These are phyloP conservation scores for Ptilonorhynchus violaceus DNA, from an alignment of 2,113 vertebrate genomes.

Conservation along the genomic window DNA sequence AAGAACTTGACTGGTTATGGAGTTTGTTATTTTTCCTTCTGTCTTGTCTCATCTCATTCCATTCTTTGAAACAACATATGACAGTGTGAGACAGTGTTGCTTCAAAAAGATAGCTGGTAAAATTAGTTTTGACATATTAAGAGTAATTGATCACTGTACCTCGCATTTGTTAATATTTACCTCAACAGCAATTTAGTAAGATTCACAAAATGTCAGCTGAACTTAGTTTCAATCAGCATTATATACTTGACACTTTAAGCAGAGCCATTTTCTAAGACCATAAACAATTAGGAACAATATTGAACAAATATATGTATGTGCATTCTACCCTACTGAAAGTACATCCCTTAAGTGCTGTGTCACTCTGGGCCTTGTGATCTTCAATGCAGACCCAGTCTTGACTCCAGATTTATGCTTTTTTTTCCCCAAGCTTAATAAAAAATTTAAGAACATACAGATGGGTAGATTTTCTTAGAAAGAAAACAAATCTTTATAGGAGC, in stretches of 20 bases:
- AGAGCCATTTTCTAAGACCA: background rate
- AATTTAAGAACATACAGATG: background rate
- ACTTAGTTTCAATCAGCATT: background rate
- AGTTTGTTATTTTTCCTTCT: background rate
- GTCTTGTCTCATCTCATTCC: background rate
- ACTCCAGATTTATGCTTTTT: background rate
- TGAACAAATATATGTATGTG: background rate
- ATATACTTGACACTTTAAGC: background rate
- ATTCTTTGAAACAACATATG: background rate
- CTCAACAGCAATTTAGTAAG: background rate
- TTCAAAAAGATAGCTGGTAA: background rate
- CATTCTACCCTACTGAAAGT: background rate
- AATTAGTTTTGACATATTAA: background rate
- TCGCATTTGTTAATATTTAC: background rate
- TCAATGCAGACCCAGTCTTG: background rate
- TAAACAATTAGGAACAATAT: background rate
- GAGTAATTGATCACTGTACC: background rate
- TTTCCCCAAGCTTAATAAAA: background rate
- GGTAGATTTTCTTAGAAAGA: background rate
- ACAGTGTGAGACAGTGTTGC: background rate
- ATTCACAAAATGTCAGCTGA: background rate
- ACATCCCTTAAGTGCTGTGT: background rate
- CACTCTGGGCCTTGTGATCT: background rate
- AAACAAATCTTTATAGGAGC: background rate
- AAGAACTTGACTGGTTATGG: background rate